Evolutionary conservation across 1,140 invertebrate species (phyloP).

Genomic region (Drosophila chauvacae): DNA sequence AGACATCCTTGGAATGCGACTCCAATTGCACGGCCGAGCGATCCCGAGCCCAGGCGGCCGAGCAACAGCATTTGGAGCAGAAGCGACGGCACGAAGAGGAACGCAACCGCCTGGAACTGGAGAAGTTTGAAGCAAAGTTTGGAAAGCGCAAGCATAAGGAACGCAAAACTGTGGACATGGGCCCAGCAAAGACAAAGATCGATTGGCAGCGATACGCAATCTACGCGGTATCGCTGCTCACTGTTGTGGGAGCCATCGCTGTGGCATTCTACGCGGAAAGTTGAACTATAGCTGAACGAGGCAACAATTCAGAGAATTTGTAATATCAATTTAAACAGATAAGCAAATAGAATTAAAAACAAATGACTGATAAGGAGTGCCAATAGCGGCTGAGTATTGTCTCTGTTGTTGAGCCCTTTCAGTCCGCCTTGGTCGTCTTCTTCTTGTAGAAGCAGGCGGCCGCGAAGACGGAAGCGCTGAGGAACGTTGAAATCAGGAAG

Average conservation of each 20-base stretch:
- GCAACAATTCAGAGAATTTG: constrained; percentile 33
- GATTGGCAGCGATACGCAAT: constrained; percentile 64
- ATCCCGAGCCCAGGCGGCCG: constrained; percentile 85
- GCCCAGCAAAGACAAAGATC: constrained; percentile 43
- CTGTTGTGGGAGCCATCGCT: constrained; percentile 55
- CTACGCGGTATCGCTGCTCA: constrained; percentile 44
- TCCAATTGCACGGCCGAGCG: constrained; percentile 86
- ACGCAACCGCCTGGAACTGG: constrained; percentile 89
- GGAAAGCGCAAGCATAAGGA: constrained; percentile 86
- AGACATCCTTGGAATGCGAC: constrained; percentile 87
- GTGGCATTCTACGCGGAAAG: constrained; percentile 75
- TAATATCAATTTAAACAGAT: constrained; percentile 41
- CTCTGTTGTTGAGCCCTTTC: constrained; percentile 37
- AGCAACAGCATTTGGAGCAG: constrained; percentile 86
- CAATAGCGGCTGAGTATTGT: constrained; percentile 20
- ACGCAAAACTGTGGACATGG: constrained; percentile 70
- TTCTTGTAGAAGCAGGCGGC: constrained; percentile 86
- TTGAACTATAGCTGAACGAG: constrained; percentile 22
- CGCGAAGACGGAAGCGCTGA: constrained; percentile 86
- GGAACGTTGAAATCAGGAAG: constrained; percentile 87
- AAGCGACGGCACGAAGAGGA: constrained; percentile 87
- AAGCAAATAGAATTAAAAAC: constrained; percentile 32
- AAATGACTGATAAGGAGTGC: constrained; percentile 37
- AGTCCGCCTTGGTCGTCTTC: constrained; percentile 54
- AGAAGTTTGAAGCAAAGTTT: constrained; percentile 90